Base-by-base conservation (phyloP, 2,113 vertebrate genomes). In the Pseudorhombus dupliciocellatus region DNA sequence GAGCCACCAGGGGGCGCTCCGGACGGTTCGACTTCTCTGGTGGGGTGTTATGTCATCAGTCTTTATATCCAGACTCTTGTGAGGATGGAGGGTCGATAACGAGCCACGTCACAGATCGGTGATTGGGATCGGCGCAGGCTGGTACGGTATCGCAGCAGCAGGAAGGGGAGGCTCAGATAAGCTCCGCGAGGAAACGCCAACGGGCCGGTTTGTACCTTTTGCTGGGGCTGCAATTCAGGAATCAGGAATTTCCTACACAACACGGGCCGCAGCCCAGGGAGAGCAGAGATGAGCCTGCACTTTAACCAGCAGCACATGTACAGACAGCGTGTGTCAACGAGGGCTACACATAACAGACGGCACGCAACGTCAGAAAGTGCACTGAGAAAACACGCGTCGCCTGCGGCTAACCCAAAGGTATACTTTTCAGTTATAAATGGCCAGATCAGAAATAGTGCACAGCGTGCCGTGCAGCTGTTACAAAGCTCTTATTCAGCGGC, bases 391-490 rank as follows among this genome's bases (percentile, higher is more conserved):
- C 85, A 86, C 25, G 75, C 70, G 25, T 86, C 22, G 64, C 63
- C 73, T 83, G 84, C 44, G 84, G 85, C 80, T 84, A 82, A 88
- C 72, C 87, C 77, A 73, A 88, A 85, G 62, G 82, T 84, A 72
- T 79, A 84, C 73, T 79, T 87, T 82, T 79, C 74, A 85, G 84
- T 85, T 87, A 87, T 81, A 86, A 87, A 89, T 81, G 86, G 81
- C 72, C 8, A 26, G 62, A 84, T 84, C 75, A 75, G 68, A 85
- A 87, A 87, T 81, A 78, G 76, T 68, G 63, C 75, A 42, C 80
- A 77, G 73, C 24, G 16, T 70, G 66, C 70, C 59, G 53, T 68
- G 56, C 76, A 84, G 88, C 61, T 78, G 70, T 72, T 84, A 73
- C 84, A 89, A 73, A 84, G 86, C 78, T 70, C 75, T 70, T 80